Conservation (phyloP, 2,888 invertebrate genomes). For the Drosophila subquinaria region DNA sequence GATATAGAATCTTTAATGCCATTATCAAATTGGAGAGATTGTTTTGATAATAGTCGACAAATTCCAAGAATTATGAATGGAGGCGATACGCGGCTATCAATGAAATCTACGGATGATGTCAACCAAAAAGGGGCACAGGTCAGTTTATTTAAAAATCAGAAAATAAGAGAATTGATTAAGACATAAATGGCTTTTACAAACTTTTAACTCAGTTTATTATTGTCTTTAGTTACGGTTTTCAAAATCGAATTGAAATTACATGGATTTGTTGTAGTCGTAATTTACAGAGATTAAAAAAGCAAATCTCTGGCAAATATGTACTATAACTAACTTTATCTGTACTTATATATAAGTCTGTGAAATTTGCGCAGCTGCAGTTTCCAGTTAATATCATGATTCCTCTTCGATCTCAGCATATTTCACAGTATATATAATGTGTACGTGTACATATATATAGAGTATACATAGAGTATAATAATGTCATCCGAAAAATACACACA, state of each 20-base stretch:
- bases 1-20: slow-evolving; percentile 1
- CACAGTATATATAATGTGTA: slow-evolving; percentile 25
- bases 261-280: slow-evolving; percentile 9
- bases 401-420: slow-evolving; percentile 17
- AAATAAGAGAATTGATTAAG: not conserved
- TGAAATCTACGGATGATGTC: not conserved
- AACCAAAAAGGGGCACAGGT: not conserved
- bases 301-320: slow-evolving; percentile 38
- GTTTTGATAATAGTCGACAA: not conserved
- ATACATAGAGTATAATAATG: slow-evolving; percentile 33
- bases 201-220: slow-evolving; percentile 69
- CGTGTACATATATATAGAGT: slow-evolving; percentile 30
- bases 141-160: not conserved
- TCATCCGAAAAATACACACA: slow-evolving; percentile 23
- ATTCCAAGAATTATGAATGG: slow-evolving; percentile 1
- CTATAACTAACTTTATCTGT: slow-evolving; percentile 10
- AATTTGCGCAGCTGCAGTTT: slow-evolving; percentile 1
- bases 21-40: slow-evolving; percentile 4
- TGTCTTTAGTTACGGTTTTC: slow-evolving; percentile 71
- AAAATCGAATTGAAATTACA: slow-evolving; percentile 48
- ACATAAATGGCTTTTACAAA: slow-evolving; percentile 58
- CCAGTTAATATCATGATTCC: not conserved
- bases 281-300: slow-evolving; percentile 52
- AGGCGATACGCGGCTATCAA: slow-evolving; percentile 1
- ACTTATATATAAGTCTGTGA: slow-evolving; percentile 12